Evolutionary conservation across 1,140 invertebrate genomes (phyloP).

Genomic region (Eriocheir sinensis): DNA sequence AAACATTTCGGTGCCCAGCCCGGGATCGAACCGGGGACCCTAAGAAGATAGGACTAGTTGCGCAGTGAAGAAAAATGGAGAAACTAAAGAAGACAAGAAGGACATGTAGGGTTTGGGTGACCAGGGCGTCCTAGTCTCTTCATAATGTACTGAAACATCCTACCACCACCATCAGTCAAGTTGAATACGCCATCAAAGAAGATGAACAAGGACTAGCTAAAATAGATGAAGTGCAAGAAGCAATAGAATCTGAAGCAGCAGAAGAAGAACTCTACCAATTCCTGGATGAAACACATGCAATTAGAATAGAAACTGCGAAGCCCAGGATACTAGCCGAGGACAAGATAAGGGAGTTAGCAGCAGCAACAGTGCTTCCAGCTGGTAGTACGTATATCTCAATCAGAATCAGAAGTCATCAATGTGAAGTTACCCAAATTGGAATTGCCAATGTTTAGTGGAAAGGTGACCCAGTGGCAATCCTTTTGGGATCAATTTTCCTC

Average conservation of each 20-base stretch:
- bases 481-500: slow-evolving; percentile 48
- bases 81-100: slow-evolving; percentile 37
- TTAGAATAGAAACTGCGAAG: slow-evolving; percentile 40
- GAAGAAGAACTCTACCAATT: slow-evolving; percentile 17
- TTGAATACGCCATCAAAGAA: slow-evolving; percentile 58
- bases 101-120: slow-evolving; percentile 40
- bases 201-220: neutral
- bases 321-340: slow-evolving; percentile 26
- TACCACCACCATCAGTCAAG: neutral
- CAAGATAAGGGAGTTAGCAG: slow-evolving; percentile 44
- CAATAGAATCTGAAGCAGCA: slow-evolving; percentile 26
- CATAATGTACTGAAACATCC: neutral
- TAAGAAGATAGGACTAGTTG: slow-evolving; percentile 6
- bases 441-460: neutral
- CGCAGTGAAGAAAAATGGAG: slow-evolving; percentile 46
- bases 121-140: neutral
- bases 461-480: slow-evolving; percentile 55
- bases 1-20: slow-evolving; percentile 37
- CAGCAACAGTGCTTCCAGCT: slow-evolving; percentile 37
- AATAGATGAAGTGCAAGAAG: slow-evolving; percentile 48
- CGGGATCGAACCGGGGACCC: neutral
- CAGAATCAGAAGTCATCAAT: neutral
- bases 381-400: slow-evolving; percentile 41
- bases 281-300: slow-evolving; percentile 31
- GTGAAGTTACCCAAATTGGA: slow-evolving; percentile 45